These are phyloP conservation scores for Dipodomys stephensi DNA, from an alignment of 2,113 vertebrate species.

Conservation along the genomic window DNA sequence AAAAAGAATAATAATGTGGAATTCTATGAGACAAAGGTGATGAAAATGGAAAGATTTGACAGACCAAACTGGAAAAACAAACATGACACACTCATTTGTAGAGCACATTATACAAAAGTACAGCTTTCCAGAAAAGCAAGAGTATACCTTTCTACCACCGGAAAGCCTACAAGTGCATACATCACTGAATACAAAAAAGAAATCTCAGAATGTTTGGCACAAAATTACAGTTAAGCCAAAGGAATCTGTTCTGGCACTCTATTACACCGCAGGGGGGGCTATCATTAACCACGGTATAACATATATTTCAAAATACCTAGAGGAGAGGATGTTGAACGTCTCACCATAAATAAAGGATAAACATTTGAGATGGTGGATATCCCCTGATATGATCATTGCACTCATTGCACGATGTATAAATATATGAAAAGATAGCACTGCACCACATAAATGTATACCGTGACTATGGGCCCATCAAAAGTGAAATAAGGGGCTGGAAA, in stretches of 20 bases:
- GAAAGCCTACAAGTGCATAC: not conserved
- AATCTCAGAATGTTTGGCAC: conserved; percentile 24
- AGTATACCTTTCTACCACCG: not conserved
- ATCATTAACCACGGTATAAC: not conserved
- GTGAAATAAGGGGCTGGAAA: not conserved
- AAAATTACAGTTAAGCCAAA: not conserved
- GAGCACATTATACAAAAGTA: conserved; percentile 29
- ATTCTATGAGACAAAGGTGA: not conserved
- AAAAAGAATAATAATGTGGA: not conserved
- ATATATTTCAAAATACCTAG: not conserved
- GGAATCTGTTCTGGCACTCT: not conserved
- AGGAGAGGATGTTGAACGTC: not conserved
- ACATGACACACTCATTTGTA: not conserved
- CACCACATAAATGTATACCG: not conserved
- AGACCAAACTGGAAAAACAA: not conserved
- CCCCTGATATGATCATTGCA: not conserved
- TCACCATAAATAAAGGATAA: not conserved
- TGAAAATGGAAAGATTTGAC: not conserved
- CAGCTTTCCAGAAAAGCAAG: conserved; percentile 38
- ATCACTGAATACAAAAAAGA: conserved; percentile 32
- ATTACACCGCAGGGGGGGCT: not conserved
- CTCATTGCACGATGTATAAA: not conserved
- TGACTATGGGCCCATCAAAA: not conserved
- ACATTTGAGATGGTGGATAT: not conserved
- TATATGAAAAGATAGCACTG: not conserved